Evolutionary conservation across 2,888 invertebrate genomes (phyloP).

Genomic region (Eretmocerus hayati): DNA sequence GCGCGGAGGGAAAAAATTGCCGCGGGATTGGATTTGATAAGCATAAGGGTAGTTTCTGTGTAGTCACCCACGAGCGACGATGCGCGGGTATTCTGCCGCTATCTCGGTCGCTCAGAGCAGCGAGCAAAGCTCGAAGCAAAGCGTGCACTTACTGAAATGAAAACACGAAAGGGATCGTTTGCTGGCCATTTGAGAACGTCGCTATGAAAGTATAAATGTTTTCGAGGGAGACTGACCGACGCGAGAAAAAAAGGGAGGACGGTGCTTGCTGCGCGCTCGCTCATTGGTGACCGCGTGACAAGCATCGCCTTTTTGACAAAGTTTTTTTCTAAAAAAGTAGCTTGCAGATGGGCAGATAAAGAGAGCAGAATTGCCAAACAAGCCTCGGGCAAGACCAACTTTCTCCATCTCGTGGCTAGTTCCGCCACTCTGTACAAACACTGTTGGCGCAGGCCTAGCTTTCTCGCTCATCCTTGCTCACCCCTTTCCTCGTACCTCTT

Average conservation of each 20-base stretch:
- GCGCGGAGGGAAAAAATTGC: background rate
- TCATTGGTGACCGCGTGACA: background rate
- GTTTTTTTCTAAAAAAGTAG: constrained; percentile 14
- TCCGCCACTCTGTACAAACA: background rate
- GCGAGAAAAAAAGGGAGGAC: too few species aligned
- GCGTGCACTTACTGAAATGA: constrained; percentile 10
- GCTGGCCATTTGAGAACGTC: constrained; percentile 9
- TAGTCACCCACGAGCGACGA: too few species aligned
- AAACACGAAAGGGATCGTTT: constrained; percentile 12
- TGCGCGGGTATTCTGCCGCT: too few species aligned
- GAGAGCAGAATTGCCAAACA: constrained; percentile 11
- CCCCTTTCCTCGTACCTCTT: background rate
- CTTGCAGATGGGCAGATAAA: constrained; percentile 13
- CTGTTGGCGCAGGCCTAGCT: constrained; percentile 1
- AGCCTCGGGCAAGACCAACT: constrained; percentile 9
- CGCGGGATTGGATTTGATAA: background rate
- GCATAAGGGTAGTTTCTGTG: too few species aligned
- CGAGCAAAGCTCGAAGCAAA: background rate
- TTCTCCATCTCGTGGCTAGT: background rate
- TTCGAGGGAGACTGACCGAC: too few species aligned
- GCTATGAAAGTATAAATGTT: too few species aligned
- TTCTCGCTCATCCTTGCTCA: background rate
- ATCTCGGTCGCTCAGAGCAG: too few species aligned
- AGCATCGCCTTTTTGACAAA: constrained; percentile 14
- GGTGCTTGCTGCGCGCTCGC: too few species aligned